Evolutionary conservation across 2,113 vertebrate genomes (phyloP).

Genomic region (Colossoma macropomum): DNA sequence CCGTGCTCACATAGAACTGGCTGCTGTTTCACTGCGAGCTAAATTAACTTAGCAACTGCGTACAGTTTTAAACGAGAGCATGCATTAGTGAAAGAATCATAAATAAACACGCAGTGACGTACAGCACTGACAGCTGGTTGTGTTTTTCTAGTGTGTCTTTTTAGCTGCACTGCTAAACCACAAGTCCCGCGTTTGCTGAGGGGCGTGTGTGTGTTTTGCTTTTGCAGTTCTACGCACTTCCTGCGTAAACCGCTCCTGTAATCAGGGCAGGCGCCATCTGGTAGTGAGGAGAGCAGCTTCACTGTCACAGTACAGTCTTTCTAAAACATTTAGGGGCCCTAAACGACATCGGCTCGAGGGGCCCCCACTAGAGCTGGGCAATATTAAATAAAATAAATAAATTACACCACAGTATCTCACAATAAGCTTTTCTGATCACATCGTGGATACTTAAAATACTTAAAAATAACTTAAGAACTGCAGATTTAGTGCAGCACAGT

Average conservation of each 20-base stretch:
- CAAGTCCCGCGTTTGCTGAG: constrained; percentile 4
- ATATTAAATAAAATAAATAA: no score
- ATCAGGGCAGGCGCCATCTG: constrained; percentile 23
- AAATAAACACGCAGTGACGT: background rate
- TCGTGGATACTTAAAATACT: no score
- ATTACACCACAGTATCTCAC: no score
- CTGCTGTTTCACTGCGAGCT: no score
- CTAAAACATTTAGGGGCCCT: no score
- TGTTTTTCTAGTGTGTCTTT: background rate
- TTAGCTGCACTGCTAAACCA: background rate
- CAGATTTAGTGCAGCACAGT: no score
- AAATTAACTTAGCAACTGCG: background rate
- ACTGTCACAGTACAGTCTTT: background rate
- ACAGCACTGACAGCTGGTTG: background rate
- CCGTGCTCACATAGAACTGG: background rate
- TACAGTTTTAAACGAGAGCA: background rate
- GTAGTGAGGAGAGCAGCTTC: background rate
- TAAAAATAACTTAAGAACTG: no score
- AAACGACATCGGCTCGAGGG: no score
- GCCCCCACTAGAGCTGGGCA: no score
- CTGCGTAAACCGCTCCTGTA: background rate
- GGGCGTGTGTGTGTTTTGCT: constrained; percentile 47
- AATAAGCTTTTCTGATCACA: no score
- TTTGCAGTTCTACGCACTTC: constrained; percentile 39
- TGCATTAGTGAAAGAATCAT: no score